These are phyloP conservation scores for Fregetta grallaria DNA, from an alignment of 2,113 vertebrate species.

Conservation along the genomic window DNA sequence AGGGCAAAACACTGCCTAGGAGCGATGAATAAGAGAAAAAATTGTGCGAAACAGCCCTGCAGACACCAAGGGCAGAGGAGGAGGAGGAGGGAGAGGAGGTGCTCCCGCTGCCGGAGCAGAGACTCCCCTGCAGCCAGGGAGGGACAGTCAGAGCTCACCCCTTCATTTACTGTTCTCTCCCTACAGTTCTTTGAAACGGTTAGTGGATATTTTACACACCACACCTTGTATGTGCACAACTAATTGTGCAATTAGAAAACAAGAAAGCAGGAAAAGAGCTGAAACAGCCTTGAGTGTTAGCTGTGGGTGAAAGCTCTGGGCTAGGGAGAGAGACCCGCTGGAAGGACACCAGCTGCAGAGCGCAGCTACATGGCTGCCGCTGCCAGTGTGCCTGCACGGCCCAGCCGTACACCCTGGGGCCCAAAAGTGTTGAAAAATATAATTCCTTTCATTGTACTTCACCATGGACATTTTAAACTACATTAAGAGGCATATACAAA, in stretches of 20 bases:
- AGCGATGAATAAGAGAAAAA: fast-evolving
- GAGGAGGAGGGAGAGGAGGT: neutral
- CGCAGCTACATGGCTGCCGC: neutral
- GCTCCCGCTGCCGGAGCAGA: fast-evolving
- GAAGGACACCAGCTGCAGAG: neutral
- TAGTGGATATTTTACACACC: neutral
- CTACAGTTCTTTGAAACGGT: neutral
- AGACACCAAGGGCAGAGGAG: neutral
- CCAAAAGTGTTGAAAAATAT: neutral
- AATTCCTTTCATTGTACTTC: neutral
- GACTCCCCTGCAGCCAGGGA: fast-evolving
- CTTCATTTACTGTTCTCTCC: neutral
- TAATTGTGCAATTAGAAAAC: neutral
- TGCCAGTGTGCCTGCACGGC: neutral
- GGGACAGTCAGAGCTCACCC: neutral
- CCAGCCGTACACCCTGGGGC: fast-evolving
- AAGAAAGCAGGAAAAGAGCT: neutral
- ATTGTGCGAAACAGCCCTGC: neutral
- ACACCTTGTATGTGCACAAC: neutral
- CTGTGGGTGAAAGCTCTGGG: neutral
- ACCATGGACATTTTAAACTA: constrained; percentile 12
- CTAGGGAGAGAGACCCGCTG: fast-evolving
- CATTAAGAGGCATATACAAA: constrained; percentile 20
- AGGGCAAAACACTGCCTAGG: neutral
- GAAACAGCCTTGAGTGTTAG: neutral